Percentiles rank a stretch among this genome's conserved stretches.
phyloP scores from a whole-genome alignment of 2,797 vertebrate species.

The Enteromius trimaculatus region DNA sequence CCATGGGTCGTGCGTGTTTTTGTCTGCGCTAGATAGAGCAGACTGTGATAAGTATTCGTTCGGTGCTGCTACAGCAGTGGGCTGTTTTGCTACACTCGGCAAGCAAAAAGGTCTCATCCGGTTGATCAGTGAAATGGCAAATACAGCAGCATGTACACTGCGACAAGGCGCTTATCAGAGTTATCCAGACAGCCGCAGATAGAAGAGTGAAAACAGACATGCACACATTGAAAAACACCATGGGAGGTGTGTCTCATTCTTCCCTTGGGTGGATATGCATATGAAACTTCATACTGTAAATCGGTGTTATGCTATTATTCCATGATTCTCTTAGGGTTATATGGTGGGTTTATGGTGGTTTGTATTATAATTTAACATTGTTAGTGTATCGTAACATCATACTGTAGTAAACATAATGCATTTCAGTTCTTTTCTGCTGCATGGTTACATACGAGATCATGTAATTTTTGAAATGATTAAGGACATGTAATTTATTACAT shows the following conservation, averaged over 20 bases:
- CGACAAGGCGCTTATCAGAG: slow-evolving; percentile 54
- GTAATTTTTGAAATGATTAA: neutral
- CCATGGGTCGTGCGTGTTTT: slow-evolving; percentile 38
- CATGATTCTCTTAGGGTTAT: neutral
- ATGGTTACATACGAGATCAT: neutral
- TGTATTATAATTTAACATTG: neutral
- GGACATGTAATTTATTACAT: neutral
- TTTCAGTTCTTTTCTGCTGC: neutral
- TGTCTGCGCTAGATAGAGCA: slow-evolving; percentile 26
- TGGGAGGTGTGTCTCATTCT: slow-evolving; percentile 9
- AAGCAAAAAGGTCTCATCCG: slow-evolving; percentile 38
- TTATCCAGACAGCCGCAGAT: slow-evolving; percentile 41
- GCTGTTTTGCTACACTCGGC: slow-evolving; percentile 43
- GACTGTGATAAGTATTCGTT: slow-evolving; percentile 12
- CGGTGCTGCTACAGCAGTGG: slow-evolving; percentile 14
- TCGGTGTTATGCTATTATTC: neutral
- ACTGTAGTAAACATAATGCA: neutral
- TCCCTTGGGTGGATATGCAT: slow-evolving; percentile 16
- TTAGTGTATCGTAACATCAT: neutral
- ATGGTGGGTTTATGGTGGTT: no score
- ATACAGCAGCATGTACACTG: slow-evolving; percentile 26
- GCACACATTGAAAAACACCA: slow-evolving; percentile 25
- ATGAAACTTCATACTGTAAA: slow-evolving; percentile 1
- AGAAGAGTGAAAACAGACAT: slow-evolving; percentile 30
- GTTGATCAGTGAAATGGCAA: slow-evolving; percentile 50